phyloP scores from a whole-genome alignment of 1,140 invertebrate genomes.

The Rhagoletis pomonella region DNA sequence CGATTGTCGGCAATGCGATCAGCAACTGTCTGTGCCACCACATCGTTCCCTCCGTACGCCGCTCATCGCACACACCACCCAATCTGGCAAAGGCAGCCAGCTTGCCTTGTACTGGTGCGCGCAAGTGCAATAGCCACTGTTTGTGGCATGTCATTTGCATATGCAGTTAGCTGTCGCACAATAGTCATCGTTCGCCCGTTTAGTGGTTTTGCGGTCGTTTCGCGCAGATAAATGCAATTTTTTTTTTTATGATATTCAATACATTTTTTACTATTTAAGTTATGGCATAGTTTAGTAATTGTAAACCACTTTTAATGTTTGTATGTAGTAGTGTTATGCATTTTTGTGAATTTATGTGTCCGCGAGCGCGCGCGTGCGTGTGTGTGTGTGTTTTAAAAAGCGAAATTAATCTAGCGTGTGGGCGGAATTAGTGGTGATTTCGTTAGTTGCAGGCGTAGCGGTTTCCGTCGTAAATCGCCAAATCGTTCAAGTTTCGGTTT shows the following conservation, averaged over 20 bases:
- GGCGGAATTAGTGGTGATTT: constrained; percentile 27
- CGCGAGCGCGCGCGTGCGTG: too few relatives aligned
- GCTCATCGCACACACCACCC: too few relatives aligned
- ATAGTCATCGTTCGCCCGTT: background rate
- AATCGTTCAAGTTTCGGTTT: constrained; percentile 27
- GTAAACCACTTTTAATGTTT: background rate
- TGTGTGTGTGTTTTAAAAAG: too few relatives aligned
- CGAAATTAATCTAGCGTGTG: background rate
- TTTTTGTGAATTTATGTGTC: too few relatives aligned
- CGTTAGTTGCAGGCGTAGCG: constrained; percentile 23
- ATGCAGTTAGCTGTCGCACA: background rate
- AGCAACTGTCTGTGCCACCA: too few relatives aligned
- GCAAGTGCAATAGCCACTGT: constrained; percentile 8
- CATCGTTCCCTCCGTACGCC: too few relatives aligned
- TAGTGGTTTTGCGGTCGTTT: background rate
- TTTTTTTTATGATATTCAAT: constrained; percentile 25
- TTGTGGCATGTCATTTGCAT: background rate
- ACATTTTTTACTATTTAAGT: background rate
- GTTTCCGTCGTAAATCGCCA: constrained; percentile 26
- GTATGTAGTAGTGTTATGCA: background rate
- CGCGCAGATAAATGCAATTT: background rate
- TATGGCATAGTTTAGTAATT: constrained; percentile 9
- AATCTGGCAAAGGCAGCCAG: background rate
- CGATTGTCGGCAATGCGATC: background rate
- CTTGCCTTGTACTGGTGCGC: background rate